phyloP scores from a whole-genome alignment of 2,888 invertebrate genomes.

The Drosophila borealis region DNA sequence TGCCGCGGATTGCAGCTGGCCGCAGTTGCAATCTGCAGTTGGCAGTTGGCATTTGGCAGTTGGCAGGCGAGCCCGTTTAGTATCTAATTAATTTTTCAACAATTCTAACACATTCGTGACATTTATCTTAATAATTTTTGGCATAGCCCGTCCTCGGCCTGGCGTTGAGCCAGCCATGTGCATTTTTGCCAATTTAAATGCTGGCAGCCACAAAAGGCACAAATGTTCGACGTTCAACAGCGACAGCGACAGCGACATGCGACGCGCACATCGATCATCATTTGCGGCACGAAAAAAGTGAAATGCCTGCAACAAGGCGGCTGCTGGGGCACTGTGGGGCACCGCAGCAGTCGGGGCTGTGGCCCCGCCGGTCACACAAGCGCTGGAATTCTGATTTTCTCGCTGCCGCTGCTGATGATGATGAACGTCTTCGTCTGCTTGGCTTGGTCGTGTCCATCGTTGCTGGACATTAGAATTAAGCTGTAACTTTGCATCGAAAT shows the following conservation, averaged over 20 bases:
- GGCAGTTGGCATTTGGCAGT: background rate
- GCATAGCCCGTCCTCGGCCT: constrained; percentile 52
- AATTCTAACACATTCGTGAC: constrained; percentile 43
- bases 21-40: background rate
- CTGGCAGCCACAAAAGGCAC: constrained; percentile 28
- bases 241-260: constrained; percentile 63
- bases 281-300: constrained; percentile 79
- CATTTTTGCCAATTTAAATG: constrained; percentile 74
- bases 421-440: constrained; percentile 45
- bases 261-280: constrained; percentile 79
- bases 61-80: constrained; percentile 61
- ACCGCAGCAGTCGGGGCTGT: constrained; percentile 13
- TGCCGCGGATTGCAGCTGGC: constrained; percentile 6
- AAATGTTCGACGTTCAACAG: constrained; percentile 37
- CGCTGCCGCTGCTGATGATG: constrained; percentile 53
- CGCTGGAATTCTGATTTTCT: constrained; percentile 64
- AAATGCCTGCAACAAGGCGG: constrained; percentile 60
- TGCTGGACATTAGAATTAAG: constrained; percentile 74
- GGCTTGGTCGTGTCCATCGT: constrained; percentile 41
- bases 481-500: constrained; percentile 79
- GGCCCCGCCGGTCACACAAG: constrained; percentile 65
- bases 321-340: background rate
- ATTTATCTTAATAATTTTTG: constrained; percentile 78
- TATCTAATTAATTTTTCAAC: constrained; percentile 67
- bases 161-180: constrained; percentile 41